These are phyloP conservation scores for Ictalurus punctatus DNA, from an alignment of 2,113 vertebrate genomes.

Conservation along the genomic window DNA sequence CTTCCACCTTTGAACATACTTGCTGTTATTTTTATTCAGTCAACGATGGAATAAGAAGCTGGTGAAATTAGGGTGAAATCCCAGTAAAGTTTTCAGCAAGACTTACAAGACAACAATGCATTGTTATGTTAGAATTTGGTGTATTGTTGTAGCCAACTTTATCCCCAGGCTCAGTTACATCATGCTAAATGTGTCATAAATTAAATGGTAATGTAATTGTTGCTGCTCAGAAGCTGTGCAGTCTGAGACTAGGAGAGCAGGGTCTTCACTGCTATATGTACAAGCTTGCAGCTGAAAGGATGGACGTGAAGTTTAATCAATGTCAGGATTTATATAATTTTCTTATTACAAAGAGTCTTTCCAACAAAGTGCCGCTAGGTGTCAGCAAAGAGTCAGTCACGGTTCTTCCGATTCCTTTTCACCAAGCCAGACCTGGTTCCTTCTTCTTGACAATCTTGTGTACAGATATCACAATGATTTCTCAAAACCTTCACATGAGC, in stretches of 20 bases:
- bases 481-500: background rate
- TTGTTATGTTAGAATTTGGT: background rate
- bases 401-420: background rate
- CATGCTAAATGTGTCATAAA: background rate
- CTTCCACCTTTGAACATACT: background rate
- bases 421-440: background rate
- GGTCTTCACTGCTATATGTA: background rate
- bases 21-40: background rate
- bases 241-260: background rate
- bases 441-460: background rate
- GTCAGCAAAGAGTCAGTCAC: background rate
- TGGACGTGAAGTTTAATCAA: background rate
- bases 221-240: background rate
- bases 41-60: background rate
- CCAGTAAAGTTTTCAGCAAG: background rate
- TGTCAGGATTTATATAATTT: constrained; percentile 1
- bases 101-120: background rate
- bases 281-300: background rate
- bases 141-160: background rate
- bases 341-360: constrained; percentile 5
- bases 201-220: background rate
- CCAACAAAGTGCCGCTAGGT: background rate
- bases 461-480: background rate
- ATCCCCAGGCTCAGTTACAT: background rate
- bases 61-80: background rate